A percentile compares a stretch with the other conserved stretches of the same genome.
phyloP scores from a whole-genome alignment of 2,113 vertebrate genomes.

The Brachyhypopomus gauderio region DNA sequence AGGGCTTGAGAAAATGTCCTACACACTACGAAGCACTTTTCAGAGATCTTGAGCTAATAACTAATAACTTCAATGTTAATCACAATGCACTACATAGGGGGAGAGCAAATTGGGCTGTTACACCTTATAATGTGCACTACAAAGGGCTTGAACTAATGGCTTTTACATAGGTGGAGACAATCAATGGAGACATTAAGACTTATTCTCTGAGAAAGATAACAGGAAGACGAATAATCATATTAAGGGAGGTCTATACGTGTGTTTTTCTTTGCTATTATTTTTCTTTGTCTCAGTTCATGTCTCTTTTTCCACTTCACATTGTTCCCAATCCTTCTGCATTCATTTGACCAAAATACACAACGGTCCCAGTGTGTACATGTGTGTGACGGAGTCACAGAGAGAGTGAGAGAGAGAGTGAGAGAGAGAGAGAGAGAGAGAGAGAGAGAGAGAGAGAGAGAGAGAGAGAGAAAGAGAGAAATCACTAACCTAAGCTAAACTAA shows the following conservation, averaged over 20 bases:
- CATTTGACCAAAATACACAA: neutral
- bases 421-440: neutral
- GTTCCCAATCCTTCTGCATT: neutral
- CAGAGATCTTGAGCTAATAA: neutral
- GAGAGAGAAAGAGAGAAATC: neutral
- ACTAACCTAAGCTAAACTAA: neutral
- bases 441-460: neutral
- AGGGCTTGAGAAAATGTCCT: neutral
- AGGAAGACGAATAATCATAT: too few relatives aligned
- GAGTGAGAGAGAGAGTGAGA: neutral
- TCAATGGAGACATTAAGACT: too few relatives aligned
- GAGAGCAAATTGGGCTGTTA: too few relatives aligned
- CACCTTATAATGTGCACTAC: neutral
- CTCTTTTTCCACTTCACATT: neutral
- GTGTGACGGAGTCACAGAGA: neutral
- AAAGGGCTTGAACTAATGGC: neutral
- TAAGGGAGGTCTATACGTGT: neutral
- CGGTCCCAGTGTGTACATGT: neutral
- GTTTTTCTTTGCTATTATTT: neutral
- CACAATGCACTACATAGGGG: too few relatives aligned
- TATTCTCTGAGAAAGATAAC: too few relatives aligned
- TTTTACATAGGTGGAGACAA: too few relatives aligned
- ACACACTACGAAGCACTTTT: too few relatives aligned
- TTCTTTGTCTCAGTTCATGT: slow-evolving; percentile 8
- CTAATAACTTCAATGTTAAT: neutral